Evolutionary conservation across 2,797 vertebrate species (phyloP), one percentile per base, ranked within the genome.

Genomic region (Argentina silus): DNA sequence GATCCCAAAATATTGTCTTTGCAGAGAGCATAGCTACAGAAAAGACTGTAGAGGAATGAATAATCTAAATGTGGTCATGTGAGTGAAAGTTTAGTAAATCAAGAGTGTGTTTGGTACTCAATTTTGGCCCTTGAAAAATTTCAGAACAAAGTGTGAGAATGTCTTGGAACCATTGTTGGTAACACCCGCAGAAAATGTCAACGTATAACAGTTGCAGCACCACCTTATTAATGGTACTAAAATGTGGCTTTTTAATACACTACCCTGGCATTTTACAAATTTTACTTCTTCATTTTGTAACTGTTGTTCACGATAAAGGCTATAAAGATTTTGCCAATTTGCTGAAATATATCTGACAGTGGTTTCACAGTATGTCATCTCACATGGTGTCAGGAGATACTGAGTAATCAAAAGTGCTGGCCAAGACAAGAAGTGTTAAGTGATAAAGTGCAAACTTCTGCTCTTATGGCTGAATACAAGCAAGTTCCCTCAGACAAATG

Each of bases 231-330:
- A 70, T 60, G 48, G 43, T 44, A 50, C 14, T 60, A 21, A 64
- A 19, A 70, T 74, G 64, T 66, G 73, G 44, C 59, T 70, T 59
- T 73, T 78, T 64, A 67, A 59, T 45, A 74, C 61, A 55, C 68
- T 75, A 67, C 11, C 63, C 23, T 77, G 43, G 78, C 73, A 81
- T 67, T 73, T 81, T 55, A 44, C 55, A 64, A 57, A 69, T 61
- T n/a, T 78, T 70, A 81, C 82, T 86, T 88, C 85, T 86, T 85
- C 75, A 84, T 87, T 84, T 73, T 70, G 6, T 60, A 76, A 70
- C 57, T 7, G 64, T 83, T 80, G 75, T 80, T 61, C 69, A 75
- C 47, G 44, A 65, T 65, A 19, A 6, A 65, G 47, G n/a, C 2
- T 45, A 65, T 3, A 48, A 47, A 19, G 23, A 6, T n/a, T 53